Base-by-base conservation (phyloP, 2,113 vertebrate genomes). In the Seriola quinqueradiata region DNA sequence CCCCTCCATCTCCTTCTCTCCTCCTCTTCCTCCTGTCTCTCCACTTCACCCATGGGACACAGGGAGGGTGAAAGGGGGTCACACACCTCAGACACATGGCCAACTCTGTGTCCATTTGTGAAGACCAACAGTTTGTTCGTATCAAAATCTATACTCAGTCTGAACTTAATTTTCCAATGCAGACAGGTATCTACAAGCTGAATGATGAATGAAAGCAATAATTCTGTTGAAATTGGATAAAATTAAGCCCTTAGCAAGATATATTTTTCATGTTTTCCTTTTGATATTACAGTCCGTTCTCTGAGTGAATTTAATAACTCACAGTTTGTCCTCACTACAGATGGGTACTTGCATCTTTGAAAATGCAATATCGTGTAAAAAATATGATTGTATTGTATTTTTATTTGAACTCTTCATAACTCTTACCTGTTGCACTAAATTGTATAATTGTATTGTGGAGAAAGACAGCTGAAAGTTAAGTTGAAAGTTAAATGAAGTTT, bases 21-120 rank as follows among this genome's bases (percentile, higher is more conserved):
- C 58, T 14, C 58, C 38, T 38, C 52, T 34, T 38, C 50, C 74
- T 54, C 61, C 70, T 77, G 82, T 90, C 86, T 89, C 59, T 50
- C 86, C 77, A 61, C 83, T 44, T 84, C 82, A 75, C 93, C 90
- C 88, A 75, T 74, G 93, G 89, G 88, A 94, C 54, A 0, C 55
- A 58, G 66, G n/a, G 57, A 68, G 91, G 83, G 86, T 90, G 82
- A 88, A 68, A 70, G 78, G 48, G 69, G 89, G 90, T 92, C 86
- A 84, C 42, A 5, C 83, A 79, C 63, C 74, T 87, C 78, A 75
- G 90, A 84, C 59, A 71, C 84, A 85, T 82, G 90, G 83, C 75
- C 86, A 83, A 71, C 81, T 91, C 82, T 59, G 2, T 81, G 74
- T 84, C 79, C 54, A 72, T 67, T 83, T 55, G 34, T 36, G 65